These are phyloP conservation scores for Furcifer pardalis DNA, from an alignment of 2,797 vertebrate genomes.

Conservation along the genomic window DNA sequence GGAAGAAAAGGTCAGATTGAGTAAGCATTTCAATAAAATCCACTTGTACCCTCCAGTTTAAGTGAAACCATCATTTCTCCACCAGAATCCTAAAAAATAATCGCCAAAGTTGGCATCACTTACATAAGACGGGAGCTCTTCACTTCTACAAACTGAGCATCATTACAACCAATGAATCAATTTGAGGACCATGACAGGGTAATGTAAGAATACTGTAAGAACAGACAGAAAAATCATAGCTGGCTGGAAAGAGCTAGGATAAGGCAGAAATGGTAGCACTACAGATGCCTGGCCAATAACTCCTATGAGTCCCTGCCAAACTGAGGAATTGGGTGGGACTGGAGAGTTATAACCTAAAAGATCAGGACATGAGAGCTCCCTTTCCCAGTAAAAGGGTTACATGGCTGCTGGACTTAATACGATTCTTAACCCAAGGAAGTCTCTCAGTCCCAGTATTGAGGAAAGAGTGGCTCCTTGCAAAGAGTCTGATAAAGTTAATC, in stretches of 20 bases:
- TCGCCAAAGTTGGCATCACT: background rate
- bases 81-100: background rate
- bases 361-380: background rate
- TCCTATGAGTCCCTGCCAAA: background rate
- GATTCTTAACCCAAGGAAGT: too few species aligned
- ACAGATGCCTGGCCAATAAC: background rate
- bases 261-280: background rate
- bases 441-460: background rate
- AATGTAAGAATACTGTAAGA: background rate
- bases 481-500: background rate
- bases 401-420: background rate
- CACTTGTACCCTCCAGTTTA: background rate
- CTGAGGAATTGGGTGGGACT: background rate
- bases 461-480: background rate
- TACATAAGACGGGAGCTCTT: background rate
- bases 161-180: background rate
- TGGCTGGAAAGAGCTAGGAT: background rate
- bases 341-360: background rate
- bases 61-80: background rate
- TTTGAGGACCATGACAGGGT: background rate
- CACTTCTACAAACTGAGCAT: background rate
- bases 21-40: background rate
- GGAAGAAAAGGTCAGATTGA: background rate
- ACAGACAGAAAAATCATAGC: background rate
- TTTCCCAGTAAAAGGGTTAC: too few species aligned